Conservation (phyloP, 2,888 invertebrate genomes). For the Mesoligia furuncula region DNA sequence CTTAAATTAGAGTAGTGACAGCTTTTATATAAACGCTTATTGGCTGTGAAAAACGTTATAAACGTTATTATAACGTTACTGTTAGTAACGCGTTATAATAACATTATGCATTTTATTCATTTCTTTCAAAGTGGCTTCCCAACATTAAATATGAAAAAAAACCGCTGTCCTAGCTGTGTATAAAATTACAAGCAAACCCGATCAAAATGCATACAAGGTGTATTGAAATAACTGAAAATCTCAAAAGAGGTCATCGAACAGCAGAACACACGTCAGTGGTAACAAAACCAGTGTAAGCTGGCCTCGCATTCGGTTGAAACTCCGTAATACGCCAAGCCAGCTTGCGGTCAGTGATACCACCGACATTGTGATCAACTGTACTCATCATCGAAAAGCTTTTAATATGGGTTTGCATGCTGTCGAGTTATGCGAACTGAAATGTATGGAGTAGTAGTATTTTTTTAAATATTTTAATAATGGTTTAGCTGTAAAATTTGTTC, state of each 20-base stretch:
- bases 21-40: neutral
- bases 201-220: neutral
- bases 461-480: neutral
- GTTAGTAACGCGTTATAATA: neutral
- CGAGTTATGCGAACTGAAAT: too few relatives aligned
- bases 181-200: neutral
- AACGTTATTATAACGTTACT: neutral
- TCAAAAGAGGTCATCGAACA: neutral
- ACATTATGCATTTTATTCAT: neutral
- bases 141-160: neutral
- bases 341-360: neutral
- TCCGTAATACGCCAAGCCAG: neutral
- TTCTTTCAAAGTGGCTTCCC: neutral
- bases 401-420: neutral
- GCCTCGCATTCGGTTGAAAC: neutral
- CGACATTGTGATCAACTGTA: neutral
- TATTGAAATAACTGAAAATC: neutral
- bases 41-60: neutral
- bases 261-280: neutral
- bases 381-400: neutral
- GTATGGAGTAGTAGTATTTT: too few relatives aligned
- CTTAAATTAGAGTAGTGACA: conserved; percentile 19
- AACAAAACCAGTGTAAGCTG: neutral
- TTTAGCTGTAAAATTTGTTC: neutral
- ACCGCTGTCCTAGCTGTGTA: neutral